Percentiles rank a stretch among this genome's conserved stretches.
Conservation (phyloP, 2,797 vertebrate species). For the Phyllotis vaccarum region DNA sequence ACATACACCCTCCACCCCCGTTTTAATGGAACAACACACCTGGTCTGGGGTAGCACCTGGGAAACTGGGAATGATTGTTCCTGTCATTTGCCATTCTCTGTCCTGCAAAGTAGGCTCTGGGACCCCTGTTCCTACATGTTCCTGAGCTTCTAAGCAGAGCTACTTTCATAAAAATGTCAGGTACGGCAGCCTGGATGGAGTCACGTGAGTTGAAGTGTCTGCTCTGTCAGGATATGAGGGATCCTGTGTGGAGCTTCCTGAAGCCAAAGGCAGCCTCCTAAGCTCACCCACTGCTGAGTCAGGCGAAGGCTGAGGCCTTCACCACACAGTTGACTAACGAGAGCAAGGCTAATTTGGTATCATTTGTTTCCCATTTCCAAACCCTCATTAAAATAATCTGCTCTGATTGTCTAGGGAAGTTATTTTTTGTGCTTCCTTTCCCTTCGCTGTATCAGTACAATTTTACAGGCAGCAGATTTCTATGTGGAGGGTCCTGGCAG, state of each 20-base stretch:
- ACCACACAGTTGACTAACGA: constrained; percentile 33
- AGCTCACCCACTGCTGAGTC: constrained; percentile 83
- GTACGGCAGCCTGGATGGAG: constrained; percentile 52
- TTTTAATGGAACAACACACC: accelerated
- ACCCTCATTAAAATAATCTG: constrained; percentile 89
- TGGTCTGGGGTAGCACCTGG: background rate
- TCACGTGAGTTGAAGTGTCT: constrained; percentile 52
- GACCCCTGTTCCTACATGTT: background rate
- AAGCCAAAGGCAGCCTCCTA: constrained; percentile 47
- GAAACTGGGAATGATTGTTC: background rate
- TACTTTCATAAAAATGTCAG: constrained; percentile 59
- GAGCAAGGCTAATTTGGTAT: constrained; percentile 84
- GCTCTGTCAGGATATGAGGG: constrained; percentile 15
- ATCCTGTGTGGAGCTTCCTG: background rate
- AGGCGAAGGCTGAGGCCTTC: constrained; percentile 57
- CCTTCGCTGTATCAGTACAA: constrained; percentile 57
- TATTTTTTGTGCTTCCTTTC: constrained; percentile 85
- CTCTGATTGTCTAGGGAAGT: constrained; percentile 86
- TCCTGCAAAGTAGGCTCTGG: background rate
- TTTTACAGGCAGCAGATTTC: constrained; percentile 73
- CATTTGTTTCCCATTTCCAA: constrained; percentile 85
- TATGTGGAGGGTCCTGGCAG: constrained; percentile 54
- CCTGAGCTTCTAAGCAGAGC: background rate
- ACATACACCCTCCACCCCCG: background rate
- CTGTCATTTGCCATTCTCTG: background rate